A percentile compares a stretch with the other conserved stretches of the same genome.
These are phyloP conservation scores for Stercorarius parasiticus DNA, from an alignment of 2,113 vertebrate genomes.

Conservation along the genomic window DNA sequence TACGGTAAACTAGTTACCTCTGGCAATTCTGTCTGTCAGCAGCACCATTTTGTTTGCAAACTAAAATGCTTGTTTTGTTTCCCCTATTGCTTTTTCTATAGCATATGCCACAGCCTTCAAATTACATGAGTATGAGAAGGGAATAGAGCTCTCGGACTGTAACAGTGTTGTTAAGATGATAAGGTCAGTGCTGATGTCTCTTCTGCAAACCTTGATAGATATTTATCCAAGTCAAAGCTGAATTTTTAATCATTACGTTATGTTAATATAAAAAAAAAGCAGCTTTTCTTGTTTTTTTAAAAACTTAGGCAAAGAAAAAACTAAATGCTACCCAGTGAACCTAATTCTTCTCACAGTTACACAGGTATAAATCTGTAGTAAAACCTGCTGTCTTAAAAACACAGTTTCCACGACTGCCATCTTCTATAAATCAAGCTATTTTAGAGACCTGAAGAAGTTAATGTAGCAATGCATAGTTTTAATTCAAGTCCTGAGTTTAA, in stretches of 20 bases:
- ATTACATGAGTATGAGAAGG: background rate
- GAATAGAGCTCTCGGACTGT: background rate
- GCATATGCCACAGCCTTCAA: conserved; percentile 6
- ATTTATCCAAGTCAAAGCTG: conserved; percentile 16
- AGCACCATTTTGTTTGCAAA: conserved; percentile 37
- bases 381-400: background rate
- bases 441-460: background rate
- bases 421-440: background rate
- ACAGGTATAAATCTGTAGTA: background rate
- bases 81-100: background rate
- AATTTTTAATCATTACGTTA: background rate
- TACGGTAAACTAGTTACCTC: background rate
- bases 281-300: background rate
- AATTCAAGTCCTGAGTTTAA: background rate
- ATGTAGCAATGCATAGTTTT: background rate
- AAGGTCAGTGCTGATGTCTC: conserved; percentile 14
- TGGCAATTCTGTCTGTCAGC: background rate
- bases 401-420: background rate
- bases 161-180: conserved; percentile 7
- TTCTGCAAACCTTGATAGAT: conserved; percentile 30
- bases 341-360: background rate
- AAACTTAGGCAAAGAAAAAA: background rate
- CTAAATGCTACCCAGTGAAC: background rate
- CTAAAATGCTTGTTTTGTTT: conserved; percentile 11
- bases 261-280: background rate